These are phyloP conservation scores for Teleogryllus oceanicus DNA, from an alignment of 2,888 invertebrate species.

Conservation along the genomic window DNA sequence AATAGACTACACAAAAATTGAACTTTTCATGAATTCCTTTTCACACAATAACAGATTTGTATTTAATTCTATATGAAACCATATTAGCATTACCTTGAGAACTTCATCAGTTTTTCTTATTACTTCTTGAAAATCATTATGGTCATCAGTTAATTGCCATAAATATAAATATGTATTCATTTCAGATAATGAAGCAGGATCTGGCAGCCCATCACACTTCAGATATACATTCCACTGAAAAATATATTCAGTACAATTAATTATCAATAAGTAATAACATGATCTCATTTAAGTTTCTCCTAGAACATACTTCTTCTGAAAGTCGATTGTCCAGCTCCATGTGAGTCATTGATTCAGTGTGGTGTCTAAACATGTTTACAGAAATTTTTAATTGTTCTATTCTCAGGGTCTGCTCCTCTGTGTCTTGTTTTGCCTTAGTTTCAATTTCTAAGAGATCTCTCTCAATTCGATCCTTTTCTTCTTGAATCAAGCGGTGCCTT, in stretches of 20 bases:
- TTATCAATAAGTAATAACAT: conserved; percentile 25
- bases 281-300: not conserved
- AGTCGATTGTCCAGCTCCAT: conserved; percentile 39
- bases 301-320: conserved; percentile 42
- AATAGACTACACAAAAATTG: not conserved
- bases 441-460: conserved; percentile 41
- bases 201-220: conserved; percentile 59
- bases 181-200: conserved; percentile 55
- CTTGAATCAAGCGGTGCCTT: conserved; percentile 42
- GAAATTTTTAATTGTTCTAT: conserved; percentile 43
- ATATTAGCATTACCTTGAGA: not conserved
- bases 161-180: conserved; percentile 58
- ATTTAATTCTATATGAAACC: not conserved
- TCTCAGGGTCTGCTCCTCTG: conserved; percentile 41
- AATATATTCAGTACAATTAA: conserved; percentile 12
- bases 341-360: conserved; percentile 40
- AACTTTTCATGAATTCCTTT: not conserved
- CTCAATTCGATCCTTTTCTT: conserved; percentile 44
- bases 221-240: conserved; percentile 59
- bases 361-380: conserved; percentile 38
- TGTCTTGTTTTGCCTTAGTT: conserved; percentile 39
- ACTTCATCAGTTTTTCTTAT: conserved; percentile 47
- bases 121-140: conserved; percentile 50
- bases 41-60: not conserved
- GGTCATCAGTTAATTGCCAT: conserved; percentile 50